Evolutionary conservation across 2,888 invertebrate genomes (phyloP), one percentile per base, ranked within the genome.

Genomic region (Alloplasta piceator): DNA sequence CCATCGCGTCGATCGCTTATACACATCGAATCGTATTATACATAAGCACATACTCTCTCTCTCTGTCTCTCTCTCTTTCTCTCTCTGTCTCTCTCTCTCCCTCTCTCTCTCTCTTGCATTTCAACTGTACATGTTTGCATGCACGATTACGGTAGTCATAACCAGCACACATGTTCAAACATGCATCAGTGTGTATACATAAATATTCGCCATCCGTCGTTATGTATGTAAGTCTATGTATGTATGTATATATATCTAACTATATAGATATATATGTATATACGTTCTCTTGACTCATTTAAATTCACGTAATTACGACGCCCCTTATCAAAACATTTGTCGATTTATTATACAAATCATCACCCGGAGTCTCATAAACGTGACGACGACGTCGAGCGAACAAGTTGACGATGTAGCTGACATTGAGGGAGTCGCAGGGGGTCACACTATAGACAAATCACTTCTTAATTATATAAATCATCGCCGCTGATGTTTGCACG

Each of bases 1-100:
- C 12, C 56, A 66, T 60, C 72, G 64, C 52, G 63, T 68, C 73
- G 73, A 74, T 61, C 67, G 68, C 63, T 50, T 58, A 66, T 74
- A 71, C 61, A 66, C 74, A 71, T 60, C 58, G 61, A 81, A 66
- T 71, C 74, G 66, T 64, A 78, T 81, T 81, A 81, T 66, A 12
- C 50, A 38, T 14, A 38, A 56, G 14, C 60, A 60, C 46, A 61
- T 26, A 50, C 14, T 12, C 39, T 5, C 36, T 56, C 60, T 26
- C 58, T 72, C n/a, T 67, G 71, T n/a, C n/a, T n/a, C n/a, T n/a
- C n/a, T n/a, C n/a, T n/a, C n/a, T n/a, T n/a, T n/a, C n/a, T n/a
- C n/a, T n/a, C n/a, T n/a, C 14, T 12, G 16, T 5, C 36, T 56
- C 60, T 60, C 67, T 26, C 56, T 26, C 60, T 10, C 39, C 3